Evolutionary conservation across 2,797 vertebrate genomes (phyloP).

Genomic region (Anguilla marmorata): DNA sequence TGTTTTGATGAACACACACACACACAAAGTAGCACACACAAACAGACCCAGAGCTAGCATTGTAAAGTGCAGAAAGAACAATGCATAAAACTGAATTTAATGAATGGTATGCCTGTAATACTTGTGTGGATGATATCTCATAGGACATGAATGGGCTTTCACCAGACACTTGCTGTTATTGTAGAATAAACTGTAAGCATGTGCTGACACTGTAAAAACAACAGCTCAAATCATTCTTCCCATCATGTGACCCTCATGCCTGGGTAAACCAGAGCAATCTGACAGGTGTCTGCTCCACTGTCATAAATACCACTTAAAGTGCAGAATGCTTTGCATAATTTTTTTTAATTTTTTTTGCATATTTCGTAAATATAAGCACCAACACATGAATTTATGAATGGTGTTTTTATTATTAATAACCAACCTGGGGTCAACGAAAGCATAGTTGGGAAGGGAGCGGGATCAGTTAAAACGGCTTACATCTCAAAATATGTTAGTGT

Average conservation of each 20-base stretch:
- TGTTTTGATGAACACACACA: background rate
- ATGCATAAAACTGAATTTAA: background rate
- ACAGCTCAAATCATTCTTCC: background rate
- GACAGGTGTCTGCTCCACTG: background rate
- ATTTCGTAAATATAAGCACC: background rate
- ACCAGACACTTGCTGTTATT: background rate
- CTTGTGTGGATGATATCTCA: background rate
- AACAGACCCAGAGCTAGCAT: background rate
- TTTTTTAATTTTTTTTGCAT: background rate
- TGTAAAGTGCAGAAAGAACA: background rate
- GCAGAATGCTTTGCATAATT: background rate
- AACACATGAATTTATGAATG: background rate
- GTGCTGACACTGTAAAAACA: background rate
- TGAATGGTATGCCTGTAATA: background rate
- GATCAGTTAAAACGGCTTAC: conserved; percentile 34
- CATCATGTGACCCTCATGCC: background rate
- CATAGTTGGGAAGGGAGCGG: background rate
- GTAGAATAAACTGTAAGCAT: background rate
- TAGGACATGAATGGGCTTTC: background rate
- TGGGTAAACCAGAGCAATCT: background rate
- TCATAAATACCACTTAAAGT: background rate
- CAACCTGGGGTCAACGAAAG: background rate
- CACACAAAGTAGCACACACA: background rate
- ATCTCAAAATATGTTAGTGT: conserved; percentile 63
- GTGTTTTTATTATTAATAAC: background rate